These are phyloP conservation scores for Hypomecis punctinalis DNA, from an alignment of 2,888 invertebrate species.

Conservation along the genomic window DNA sequence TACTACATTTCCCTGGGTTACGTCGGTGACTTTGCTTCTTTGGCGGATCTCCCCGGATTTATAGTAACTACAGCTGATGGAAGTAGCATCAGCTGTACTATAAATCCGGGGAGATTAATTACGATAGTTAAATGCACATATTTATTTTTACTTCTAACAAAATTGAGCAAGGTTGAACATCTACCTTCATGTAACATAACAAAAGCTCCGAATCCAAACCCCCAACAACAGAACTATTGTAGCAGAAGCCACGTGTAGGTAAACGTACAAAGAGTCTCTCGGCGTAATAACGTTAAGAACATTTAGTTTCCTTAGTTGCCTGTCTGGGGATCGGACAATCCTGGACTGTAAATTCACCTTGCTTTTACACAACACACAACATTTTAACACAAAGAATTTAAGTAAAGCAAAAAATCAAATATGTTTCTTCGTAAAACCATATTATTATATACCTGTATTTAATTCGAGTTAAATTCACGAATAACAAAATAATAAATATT, in stretches of 20 bases:
- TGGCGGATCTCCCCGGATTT: too few species aligned
- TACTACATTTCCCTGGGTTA: too few species aligned
- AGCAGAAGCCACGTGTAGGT: neutral
- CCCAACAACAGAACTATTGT: slow-evolving; percentile 5
- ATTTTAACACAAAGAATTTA: neutral
- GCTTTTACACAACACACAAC: slow-evolving; percentile 35
- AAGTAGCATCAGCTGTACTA: too few species aligned
- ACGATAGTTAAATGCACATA: neutral
- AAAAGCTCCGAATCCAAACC: neutral
- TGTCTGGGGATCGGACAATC: slow-evolving; percentile 43
- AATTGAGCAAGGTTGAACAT: too few species aligned
- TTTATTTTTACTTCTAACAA: neutral
- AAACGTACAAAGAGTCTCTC: slow-evolving; percentile 44
- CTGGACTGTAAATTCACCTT: slow-evolving; percentile 40
- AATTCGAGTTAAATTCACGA: too few species aligned
- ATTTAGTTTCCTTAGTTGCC: slow-evolving; percentile 53
- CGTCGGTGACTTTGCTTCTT: too few species aligned
- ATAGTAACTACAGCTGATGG: too few species aligned
- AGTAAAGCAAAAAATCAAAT: neutral
- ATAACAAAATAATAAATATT: too few species aligned
- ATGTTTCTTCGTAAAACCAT: too few species aligned
- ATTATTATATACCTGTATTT: too few species aligned
- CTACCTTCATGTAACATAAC: neutral
- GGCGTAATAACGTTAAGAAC: slow-evolving; percentile 54
- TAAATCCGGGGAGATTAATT: too few species aligned